A percentile compares a stretch with the other conserved stretches of the same genome.
These are phyloP conservation scores for Lithosia quadra DNA, from an alignment of 2,888 invertebrate genomes.

Conservation along the genomic window DNA sequence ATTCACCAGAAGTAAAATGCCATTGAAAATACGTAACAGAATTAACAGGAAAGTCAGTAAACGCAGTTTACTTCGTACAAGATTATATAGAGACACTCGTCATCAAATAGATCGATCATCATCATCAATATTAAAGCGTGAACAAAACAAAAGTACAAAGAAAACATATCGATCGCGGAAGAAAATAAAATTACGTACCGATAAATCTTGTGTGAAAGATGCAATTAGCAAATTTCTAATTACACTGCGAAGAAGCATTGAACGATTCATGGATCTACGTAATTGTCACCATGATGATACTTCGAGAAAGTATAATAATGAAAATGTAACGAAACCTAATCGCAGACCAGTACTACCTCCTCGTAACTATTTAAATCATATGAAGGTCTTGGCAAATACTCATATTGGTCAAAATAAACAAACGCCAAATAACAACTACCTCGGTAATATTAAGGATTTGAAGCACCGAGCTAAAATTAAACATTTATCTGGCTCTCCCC, in stretches of 20 bases:
- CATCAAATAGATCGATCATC: not conserved
- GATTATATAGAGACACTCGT: slow-evolving; percentile 2
- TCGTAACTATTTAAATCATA: not conserved
- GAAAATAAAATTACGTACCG: not conserved
- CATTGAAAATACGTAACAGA: not conserved
- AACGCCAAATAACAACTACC: not conserved
- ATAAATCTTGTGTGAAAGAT: slow-evolving; percentile 29
- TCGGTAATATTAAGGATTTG: slow-evolving; percentile 6
- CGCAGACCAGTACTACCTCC: not conserved
- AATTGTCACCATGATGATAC: slow-evolving; percentile 45
- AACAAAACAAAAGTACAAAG: not conserved
- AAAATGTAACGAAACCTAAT: not conserved
- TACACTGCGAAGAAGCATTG: slow-evolving; percentile 33
- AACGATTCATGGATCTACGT: slow-evolving; percentile 31
- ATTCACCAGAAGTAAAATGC: slow-evolving; percentile 15
- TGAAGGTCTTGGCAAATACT: not conserved
- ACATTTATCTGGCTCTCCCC: not conserved
- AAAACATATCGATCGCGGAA: not conserved
- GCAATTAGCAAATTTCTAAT: slow-evolving; percentile 31
- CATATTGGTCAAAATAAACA: not conserved
- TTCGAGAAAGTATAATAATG: slow-evolving; percentile 23
- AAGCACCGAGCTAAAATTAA: not conserved
- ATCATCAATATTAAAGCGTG: not conserved
- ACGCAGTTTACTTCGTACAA: not conserved
- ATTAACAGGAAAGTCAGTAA: not conserved